phyloP scores from a whole-genome alignment of 2,888 invertebrate genomes.

The Noctua janthina region DNA sequence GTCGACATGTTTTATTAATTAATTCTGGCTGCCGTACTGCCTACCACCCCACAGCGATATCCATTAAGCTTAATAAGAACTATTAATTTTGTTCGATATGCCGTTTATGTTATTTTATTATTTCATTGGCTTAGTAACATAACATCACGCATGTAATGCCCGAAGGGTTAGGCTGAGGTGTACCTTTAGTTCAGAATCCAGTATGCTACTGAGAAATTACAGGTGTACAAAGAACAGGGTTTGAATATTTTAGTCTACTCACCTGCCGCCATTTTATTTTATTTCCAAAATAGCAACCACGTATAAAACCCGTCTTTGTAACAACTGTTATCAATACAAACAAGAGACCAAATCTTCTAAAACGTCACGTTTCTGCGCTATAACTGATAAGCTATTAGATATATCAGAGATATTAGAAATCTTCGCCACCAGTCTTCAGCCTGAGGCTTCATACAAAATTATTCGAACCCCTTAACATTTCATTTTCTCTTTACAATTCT shows the following conservation, averaged over 20 bases:
- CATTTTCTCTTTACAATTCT: neutral
- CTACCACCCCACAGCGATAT: slow-evolving; percentile 46
- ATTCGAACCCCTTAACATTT: too few relatives aligned
- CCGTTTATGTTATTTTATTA: slow-evolving; percentile 16
- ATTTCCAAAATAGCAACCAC: neutral
- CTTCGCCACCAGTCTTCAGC: too few relatives aligned
- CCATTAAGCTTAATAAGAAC: slow-evolving; percentile 42
- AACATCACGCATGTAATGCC: neutral
- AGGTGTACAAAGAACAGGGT: neutral
- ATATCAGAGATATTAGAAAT: too few relatives aligned
- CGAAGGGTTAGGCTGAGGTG: neutral
- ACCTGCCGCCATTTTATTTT: neutral
- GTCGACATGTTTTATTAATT: slow-evolving; percentile 48
- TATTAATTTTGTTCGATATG: slow-evolving; percentile 46
- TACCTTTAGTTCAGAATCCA: neutral
- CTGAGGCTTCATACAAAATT: too few relatives aligned
- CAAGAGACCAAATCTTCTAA: neutral
- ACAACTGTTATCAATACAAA: too few relatives aligned
- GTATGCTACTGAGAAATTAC: neutral
- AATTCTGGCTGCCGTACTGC: slow-evolving; percentile 18
- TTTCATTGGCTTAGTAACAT: neutral
- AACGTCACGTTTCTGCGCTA: neutral
- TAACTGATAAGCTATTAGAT: too few relatives aligned
- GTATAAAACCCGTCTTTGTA: too few relatives aligned
- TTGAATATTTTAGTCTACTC: neutral